A percentile compares a stretch with the other conserved stretches of the same genome.
These are phyloP conservation scores for Medauroidea extradentata DNA, from an alignment of 1,140 invertebrate genomes.

Conservation along the genomic window DNA sequence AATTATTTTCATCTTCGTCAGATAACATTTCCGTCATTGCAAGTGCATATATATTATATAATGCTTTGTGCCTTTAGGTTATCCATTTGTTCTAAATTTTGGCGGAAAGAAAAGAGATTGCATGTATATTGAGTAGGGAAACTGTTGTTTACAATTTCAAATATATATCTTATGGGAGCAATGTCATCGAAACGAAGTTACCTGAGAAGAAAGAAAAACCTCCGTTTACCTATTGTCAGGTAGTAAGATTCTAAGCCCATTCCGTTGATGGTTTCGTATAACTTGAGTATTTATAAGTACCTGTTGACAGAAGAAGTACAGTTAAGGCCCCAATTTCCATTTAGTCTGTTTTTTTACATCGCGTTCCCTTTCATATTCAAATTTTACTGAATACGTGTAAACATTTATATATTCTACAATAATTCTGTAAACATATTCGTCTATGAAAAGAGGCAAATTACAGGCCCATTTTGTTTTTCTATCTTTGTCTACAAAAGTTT, in stretches of 20 bases:
- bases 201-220: slow-evolving; percentile 35
- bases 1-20: too few relatives aligned
- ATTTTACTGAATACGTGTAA: slow-evolving; percentile 20
- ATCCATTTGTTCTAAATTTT: too few relatives aligned
- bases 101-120: too few relatives aligned
- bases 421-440: slow-evolving; percentile 18
- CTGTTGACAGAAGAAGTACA: slow-evolving; percentile 34
- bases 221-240: slow-evolving; percentile 31
- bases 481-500: not conserved
- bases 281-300: slow-evolving; percentile 19
- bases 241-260: slow-evolving; percentile 33
- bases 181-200: slow-evolving; percentile 33
- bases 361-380: slow-evolving; percentile 23
- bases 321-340: slow-evolving; percentile 20
- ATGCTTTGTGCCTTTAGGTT: too few relatives aligned
- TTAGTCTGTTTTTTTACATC: slow-evolving; percentile 15
- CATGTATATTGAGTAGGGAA: too few relatives aligned
- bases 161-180: slow-evolving; percentile 32
- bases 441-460: slow-evolving; percentile 19
- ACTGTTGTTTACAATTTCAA: slow-evolving; percentile 29
- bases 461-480: not conserved
- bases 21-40: too few relatives aligned
- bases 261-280: slow-evolving; percentile 31
- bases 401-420: slow-evolving; percentile 27
- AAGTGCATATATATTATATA: too few relatives aligned